Evolutionary conservation across 2,797 vertebrate genomes (phyloP).

Genomic region (Tapera naevia): DNA sequence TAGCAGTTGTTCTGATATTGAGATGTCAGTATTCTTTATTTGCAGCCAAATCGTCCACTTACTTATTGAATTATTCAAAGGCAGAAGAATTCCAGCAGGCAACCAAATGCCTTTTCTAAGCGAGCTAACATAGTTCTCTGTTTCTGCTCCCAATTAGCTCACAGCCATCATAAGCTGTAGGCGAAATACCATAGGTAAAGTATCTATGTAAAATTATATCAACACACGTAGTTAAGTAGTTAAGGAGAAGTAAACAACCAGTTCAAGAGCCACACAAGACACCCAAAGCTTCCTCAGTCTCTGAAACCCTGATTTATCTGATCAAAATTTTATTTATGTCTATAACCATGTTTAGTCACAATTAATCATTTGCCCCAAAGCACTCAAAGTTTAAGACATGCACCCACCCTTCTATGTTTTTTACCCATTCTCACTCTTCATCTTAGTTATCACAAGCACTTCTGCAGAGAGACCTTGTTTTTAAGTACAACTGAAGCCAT

Average conservation of each 20-base stretch:
- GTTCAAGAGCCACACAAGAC: not conserved
- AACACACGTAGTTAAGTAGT: not conserved
- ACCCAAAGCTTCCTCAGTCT: not conserved
- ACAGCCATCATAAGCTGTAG: not conserved
- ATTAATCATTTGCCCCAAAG: not conserved
- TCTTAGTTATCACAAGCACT: not conserved
- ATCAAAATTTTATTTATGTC: not conserved
- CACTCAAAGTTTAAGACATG: not conserved
- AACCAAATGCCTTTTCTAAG: not conserved
- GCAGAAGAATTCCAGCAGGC: not conserved
- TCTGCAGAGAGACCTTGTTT: not conserved
- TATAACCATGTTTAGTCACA: not conserved
- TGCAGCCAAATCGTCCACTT: not conserved
- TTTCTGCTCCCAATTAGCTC: not conserved
- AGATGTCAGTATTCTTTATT: not conserved
- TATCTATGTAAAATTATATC: not conserved
- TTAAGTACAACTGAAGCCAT: not conserved
- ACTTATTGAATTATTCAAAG: not conserved
- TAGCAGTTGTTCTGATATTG: not conserved
- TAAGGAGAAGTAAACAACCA: not conserved
- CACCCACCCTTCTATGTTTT: accelerated
- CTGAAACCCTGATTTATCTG: not conserved
- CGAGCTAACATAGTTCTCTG: not conserved
- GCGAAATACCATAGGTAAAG: not conserved
- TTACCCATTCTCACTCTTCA: not conserved